phyloP scores from a whole-genome alignment of 2,888 invertebrate species.

The Gastracanthus pulcherrimus region DNA sequence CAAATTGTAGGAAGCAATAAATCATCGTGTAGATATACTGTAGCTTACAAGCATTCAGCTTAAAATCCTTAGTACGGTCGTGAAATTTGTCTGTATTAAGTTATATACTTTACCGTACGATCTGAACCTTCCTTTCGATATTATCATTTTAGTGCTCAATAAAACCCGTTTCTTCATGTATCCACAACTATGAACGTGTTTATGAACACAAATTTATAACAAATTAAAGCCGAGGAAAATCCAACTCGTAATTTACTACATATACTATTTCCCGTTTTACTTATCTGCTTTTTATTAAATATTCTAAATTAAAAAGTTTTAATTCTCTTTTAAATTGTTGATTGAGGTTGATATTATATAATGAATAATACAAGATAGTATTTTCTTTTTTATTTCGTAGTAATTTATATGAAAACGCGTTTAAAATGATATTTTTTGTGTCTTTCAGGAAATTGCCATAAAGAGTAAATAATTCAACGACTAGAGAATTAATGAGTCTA shows the following conservation, averaged over 20 bases:
- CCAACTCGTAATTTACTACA: background rate
- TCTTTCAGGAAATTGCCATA: background rate
- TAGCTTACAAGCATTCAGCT: slow-evolving; percentile 12
- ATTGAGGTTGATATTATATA: no score
- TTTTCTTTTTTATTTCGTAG: no score
- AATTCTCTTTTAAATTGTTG: background rate
- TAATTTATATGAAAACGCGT: no score
- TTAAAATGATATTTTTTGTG: background rate
- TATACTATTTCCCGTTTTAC: background rate
- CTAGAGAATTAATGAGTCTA: background rate
- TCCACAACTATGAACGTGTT: background rate
- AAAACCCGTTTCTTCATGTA: background rate
- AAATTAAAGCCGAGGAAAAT: background rate
- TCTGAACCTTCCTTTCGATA: background rate
- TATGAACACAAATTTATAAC: background rate
- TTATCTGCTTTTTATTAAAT: background rate
- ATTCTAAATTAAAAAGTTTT: background rate
- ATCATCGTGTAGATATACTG: slow-evolving; percentile 16
- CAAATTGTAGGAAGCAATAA: background rate
- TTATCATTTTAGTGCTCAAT: background rate
- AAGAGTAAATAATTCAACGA: background rate
- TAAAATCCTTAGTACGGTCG: background rate
- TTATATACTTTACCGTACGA: background rate
- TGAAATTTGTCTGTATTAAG: slow-evolving; percentile 9
- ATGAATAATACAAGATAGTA: background rate